Evolutionary conservation across 2,888 invertebrate species (phyloP).

Genomic region (Drosophila putrida): DNA sequence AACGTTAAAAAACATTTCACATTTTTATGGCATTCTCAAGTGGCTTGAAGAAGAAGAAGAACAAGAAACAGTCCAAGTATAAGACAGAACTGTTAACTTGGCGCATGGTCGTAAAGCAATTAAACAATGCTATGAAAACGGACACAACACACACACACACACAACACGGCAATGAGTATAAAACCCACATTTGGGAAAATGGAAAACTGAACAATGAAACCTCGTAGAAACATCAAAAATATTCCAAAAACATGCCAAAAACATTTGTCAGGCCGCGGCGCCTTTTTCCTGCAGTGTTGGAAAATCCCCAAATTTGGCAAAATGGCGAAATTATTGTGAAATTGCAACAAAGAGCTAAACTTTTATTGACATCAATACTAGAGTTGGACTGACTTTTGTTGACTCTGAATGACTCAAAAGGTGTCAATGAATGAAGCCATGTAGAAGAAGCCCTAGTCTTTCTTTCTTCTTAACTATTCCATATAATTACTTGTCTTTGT

Average conservation of each 20-base stretch:
- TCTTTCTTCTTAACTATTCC: neutral
- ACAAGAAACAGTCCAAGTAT: conserved; percentile 13
- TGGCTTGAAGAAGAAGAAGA: conserved; percentile 36
- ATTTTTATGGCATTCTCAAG: conserved; percentile 66
- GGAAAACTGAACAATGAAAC: conserved; percentile 16
- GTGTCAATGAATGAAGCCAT: no score
- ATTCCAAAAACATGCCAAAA: conserved; percentile 16
- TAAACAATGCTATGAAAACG: conserved; percentile 48
- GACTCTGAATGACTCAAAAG: no score
- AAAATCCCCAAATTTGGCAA: conserved; percentile 8
- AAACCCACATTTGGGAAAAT: conserved; percentile 36
- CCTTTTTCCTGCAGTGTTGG: conserved; percentile 30
- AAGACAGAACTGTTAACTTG: conserved; percentile 64
- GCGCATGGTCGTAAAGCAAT: conserved; percentile 77
- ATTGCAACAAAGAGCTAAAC: no score
- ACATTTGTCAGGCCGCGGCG: conserved; percentile 48
- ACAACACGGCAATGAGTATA: conserved; percentile 9
- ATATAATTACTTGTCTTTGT: neutral
- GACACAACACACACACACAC: conserved; percentile 19
- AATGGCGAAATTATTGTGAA: neutral
- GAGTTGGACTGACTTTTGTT: no score
- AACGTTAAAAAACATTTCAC: conserved; percentile 54
- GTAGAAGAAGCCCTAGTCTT: conserved; percentile 10
- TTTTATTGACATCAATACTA: no score
- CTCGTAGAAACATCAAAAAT: conserved; percentile 16